Conservation (phyloP, 2,113 vertebrate species). For the Taurulus bubalis region DNA sequence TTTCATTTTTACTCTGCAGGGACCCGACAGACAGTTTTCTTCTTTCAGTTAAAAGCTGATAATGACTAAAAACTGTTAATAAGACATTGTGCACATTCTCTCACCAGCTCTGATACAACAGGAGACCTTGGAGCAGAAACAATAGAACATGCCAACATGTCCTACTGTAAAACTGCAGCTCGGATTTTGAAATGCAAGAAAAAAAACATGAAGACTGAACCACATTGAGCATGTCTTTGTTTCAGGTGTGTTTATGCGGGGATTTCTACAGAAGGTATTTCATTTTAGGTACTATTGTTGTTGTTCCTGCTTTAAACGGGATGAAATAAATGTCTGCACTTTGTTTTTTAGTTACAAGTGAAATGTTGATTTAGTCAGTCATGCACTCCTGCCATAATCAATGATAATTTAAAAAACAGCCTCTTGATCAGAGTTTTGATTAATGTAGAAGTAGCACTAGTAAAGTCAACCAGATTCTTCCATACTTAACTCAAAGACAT, state of each 20-base stretch:
- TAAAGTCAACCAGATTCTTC: neutral
- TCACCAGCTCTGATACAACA: slow-evolving; percentile 52
- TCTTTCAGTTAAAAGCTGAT: slow-evolving; percentile 34
- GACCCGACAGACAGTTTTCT: slow-evolving; percentile 31
- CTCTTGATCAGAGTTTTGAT: neutral
- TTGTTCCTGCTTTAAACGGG: neutral
- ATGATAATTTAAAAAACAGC: neutral
- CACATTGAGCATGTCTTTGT: neutral
- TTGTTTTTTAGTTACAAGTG: slow-evolving; percentile 1
- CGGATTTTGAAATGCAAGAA: slow-evolving; percentile 34
- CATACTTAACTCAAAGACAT: neutral
- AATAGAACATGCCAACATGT: slow-evolving; percentile 53
- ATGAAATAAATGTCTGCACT: neutral
- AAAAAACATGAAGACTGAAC: slow-evolving; percentile 19
- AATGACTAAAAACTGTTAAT: slow-evolving; percentile 66
- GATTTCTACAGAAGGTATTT: neutral
- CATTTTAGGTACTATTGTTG: slow-evolving; percentile 8
- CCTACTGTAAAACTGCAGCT: slow-evolving; percentile 14
- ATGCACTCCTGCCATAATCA: slow-evolving; percentile 8
- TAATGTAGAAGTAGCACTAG: neutral
- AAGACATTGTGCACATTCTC: slow-evolving; percentile 61
- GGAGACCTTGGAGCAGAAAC: slow-evolving; percentile 43
- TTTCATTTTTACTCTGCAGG: slow-evolving; percentile 26
- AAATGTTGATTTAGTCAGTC: slow-evolving; percentile 10
- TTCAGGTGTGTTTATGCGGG: neutral